Evolutionary conservation across 2,888 invertebrate genomes (phyloP).

Genomic region (Pomacea canaliculata): DNA sequence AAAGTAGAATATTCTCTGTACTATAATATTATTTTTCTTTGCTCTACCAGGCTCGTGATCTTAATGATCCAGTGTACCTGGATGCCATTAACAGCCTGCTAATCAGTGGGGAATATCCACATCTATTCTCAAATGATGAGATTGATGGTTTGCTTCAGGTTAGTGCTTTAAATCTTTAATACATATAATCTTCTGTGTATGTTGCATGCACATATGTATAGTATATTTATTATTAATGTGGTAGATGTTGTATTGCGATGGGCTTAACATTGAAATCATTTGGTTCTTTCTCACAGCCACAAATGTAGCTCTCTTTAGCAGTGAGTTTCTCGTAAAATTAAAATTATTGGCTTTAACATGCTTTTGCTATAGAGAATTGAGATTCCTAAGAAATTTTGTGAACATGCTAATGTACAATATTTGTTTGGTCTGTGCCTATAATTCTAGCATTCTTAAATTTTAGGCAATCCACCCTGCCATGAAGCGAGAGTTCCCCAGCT

Average conservation of each 20-base stretch:
- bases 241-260: too few species aligned
- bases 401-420: neutral
- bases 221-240: too few species aligned
- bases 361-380: neutral
- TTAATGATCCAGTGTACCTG: conserved; percentile 65
- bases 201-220: too few species aligned
- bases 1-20: neutral
- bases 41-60: conserved; percentile 59
- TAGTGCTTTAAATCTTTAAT: conserved; percentile 2
- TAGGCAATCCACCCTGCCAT: conserved; percentile 60
- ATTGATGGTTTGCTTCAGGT: conserved; percentile 68
- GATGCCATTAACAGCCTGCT: conserved; percentile 69
- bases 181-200: too few species aligned
- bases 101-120: conserved; percentile 68
- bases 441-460: neutral
- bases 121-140: conserved; percentile 70
- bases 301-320: too few species aligned
- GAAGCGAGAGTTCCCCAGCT: conserved; percentile 66
- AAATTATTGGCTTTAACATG: too few species aligned
- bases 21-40: neutral
- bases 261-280: too few species aligned
- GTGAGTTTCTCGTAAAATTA: too few species aligned
- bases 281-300: too few species aligned
- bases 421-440: neutral
- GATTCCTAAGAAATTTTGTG: neutral